phyloP scores from a whole-genome alignment of 2,797 vertebrate genomes.

The Fundulus diaphanus region DNA sequence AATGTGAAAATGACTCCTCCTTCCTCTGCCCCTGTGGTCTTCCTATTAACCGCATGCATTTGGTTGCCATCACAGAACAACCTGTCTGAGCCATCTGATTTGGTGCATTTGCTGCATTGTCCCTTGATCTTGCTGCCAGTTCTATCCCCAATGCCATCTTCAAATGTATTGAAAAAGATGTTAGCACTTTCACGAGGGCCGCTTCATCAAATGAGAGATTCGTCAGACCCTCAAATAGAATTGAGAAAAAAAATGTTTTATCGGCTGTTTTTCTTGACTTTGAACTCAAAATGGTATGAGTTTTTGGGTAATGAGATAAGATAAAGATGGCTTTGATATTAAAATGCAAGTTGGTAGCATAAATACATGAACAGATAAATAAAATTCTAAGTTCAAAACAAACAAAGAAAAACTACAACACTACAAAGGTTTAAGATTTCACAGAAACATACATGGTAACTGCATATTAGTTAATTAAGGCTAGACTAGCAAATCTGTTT shows the following conservation, averaged over 20 bases:
- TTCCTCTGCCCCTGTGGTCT: conserved; percentile 9
- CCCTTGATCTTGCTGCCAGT: conserved; percentile 24
- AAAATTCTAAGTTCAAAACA: too few relatives aligned
- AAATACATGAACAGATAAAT: background rate
- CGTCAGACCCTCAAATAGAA: conserved; percentile 52
- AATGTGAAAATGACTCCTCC: conserved; percentile 74
- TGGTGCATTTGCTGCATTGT: conserved; percentile 15
- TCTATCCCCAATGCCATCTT: conserved; percentile 26
- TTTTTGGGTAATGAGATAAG: background rate
- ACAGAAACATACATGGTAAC: background rate
- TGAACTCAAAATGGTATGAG: background rate
- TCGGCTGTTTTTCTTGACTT: background rate
- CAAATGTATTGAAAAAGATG: conserved; percentile 56
- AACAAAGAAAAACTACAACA: too few relatives aligned
- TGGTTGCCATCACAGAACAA: conserved; percentile 21
- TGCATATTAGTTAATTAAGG: background rate
- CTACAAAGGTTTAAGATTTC: too few relatives aligned
- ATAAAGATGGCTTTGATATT: background rate
- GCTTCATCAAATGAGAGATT: conserved; percentile 60
- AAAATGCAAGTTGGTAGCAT: background rate
- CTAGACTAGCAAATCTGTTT: background rate
- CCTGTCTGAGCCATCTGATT: conserved; percentile 24
- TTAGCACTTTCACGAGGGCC: conserved; percentile 35
- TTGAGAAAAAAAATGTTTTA: conserved; percentile 37
- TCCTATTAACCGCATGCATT: conserved; percentile 27